A percentile compares a stretch with the other conserved stretches of the same genome.
phyloP scores from a whole-genome alignment of 2,113 vertebrate genomes.

The Cygnus atratus region DNA sequence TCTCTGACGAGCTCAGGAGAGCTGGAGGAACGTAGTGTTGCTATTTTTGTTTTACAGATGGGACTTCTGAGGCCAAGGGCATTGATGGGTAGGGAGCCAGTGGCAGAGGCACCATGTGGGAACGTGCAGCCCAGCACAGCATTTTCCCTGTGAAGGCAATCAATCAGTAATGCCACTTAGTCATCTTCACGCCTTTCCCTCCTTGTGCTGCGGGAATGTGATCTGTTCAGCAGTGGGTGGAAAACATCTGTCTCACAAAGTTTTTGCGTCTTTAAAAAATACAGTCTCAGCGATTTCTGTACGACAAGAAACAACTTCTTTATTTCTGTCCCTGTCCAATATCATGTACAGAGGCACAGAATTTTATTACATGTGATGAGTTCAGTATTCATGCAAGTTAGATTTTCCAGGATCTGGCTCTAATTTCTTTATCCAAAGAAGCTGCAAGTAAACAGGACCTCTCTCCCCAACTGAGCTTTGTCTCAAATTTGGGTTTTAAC shows the following conservation, averaged over 20 bases:
- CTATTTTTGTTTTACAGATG: neutral
- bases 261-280: conserved; percentile 5
- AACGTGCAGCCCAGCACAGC: neutral
- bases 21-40: neutral
- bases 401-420: neutral
- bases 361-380: neutral
- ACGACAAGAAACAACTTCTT: conserved; percentile 5
- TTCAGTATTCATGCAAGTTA: neutral
- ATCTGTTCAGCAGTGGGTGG: conserved; percentile 19
- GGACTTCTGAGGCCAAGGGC: neutral
- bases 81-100: neutral
- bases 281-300: neutral
- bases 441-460: neutral
- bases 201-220: neutral
- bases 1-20: neutral
- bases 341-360: neutral
- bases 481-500: fast-evolving
- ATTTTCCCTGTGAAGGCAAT: neutral
- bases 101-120: neutral
- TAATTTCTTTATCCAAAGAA: conserved; percentile 12
- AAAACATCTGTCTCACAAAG: conserved; percentile 34
- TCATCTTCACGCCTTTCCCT: neutral
- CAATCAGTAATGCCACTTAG: neutral
- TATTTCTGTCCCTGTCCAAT: conserved; percentile 29
- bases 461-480: neutral